A percentile compares a stretch with the other conserved stretches of the same genome.
phyloP scores from a whole-genome alignment of 2,888 invertebrate species.

The Cantharis rustica region DNA sequence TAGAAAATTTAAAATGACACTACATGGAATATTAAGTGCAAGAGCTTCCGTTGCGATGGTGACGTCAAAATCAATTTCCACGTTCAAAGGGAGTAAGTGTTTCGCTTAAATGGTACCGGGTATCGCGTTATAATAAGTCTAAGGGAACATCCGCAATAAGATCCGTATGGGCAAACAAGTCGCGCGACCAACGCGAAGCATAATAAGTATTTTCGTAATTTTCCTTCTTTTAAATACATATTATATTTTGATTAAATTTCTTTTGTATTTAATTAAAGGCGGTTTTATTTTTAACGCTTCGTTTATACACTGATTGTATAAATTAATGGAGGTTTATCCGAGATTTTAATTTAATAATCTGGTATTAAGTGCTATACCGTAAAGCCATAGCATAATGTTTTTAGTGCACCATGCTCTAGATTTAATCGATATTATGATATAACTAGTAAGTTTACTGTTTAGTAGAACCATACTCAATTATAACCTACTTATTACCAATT shows the following conservation, averaged over 20 bases:
- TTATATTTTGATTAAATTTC: too few species aligned
- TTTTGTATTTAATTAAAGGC: background rate
- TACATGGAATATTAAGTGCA: background rate
- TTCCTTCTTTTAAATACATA: too few species aligned
- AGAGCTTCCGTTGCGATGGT: background rate
- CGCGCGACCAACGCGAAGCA: background rate
- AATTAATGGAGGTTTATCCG: background rate
- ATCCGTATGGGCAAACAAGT: background rate
- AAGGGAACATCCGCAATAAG: background rate
- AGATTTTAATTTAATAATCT: background rate
- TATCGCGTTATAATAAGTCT: background rate
- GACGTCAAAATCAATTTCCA: background rate
- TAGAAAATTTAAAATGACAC: conserved; percentile 21
- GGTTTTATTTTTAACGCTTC: background rate
- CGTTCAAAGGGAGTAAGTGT: background rate
- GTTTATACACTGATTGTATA: background rate
- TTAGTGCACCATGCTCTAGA: background rate
- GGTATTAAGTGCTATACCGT: background rate
- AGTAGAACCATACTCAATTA: background rate
- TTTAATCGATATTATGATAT: background rate
- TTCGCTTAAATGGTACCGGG: background rate
- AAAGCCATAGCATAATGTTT: background rate
- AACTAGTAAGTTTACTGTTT: background rate
- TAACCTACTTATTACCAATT: background rate
- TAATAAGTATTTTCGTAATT: too few species aligned